phyloP scores from a whole-genome alignment of 1,140 invertebrate species.

The Maconellicoccus hirsutus region DNA sequence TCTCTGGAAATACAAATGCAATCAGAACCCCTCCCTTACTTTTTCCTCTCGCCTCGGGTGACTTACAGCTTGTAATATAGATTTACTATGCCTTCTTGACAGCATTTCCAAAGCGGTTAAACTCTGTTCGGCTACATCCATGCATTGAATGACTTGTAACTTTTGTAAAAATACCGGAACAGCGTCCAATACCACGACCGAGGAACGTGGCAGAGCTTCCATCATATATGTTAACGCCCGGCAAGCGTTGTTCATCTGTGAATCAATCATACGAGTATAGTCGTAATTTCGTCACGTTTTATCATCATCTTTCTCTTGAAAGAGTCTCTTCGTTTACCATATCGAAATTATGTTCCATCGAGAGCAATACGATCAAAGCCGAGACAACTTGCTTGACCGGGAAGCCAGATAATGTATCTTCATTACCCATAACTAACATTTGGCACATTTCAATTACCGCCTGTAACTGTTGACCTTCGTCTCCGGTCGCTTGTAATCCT shows the following conservation, averaged over 20 bases:
- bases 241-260: slow-evolving; percentile 94
- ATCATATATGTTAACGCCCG: slow-evolving; percentile 98
- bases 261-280: slow-evolving; percentile 25
- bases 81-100: slow-evolving; percentile 89
- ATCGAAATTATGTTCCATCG: slow-evolving; percentile 97
- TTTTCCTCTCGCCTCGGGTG: too few species aligned
- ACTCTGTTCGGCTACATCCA: slow-evolving; percentile 97
- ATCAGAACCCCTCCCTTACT: too few species aligned
- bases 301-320: not conserved
- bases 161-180: slow-evolving; percentile 93
- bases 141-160: slow-evolving; percentile 94
- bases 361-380: slow-evolving; percentile 73
- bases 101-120: slow-evolving; percentile 93
- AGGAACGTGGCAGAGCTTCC: slow-evolving; percentile 92
- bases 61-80: slow-evolving; percentile 83
- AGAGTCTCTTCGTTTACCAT: slow-evolving; percentile 50
- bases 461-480: slow-evolving; percentile 93
- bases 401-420: slow-evolving; percentile 95
- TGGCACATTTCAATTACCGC: slow-evolving; percentile 98
- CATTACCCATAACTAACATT: slow-evolving; percentile 97
- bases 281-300: too few species aligned
- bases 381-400: slow-evolving; percentile 96
- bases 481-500: slow-evolving; percentile 82
- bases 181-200: slow-evolving; percentile 90
- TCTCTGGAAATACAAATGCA: slow-evolving; percentile 45